Evolutionary conservation across 2,113 vertebrate species (phyloP).

Genomic region (Paracanthobrama guichenoti): DNA sequence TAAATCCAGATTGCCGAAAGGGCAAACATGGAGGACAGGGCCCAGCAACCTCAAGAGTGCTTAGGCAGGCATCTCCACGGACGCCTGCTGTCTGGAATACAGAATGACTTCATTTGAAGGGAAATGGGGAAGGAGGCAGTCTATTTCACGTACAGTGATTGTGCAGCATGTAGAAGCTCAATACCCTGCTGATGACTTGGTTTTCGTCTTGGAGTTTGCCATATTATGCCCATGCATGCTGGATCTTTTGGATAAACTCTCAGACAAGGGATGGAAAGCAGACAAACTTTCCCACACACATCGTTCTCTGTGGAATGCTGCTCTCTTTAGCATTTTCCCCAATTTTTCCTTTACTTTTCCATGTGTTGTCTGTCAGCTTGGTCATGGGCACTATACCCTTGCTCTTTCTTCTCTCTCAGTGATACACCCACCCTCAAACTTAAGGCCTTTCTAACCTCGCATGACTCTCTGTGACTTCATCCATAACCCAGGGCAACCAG

Average conservation of each 20-base stretch:
- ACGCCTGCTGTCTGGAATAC: slow-evolving; percentile 63
- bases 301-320: slow-evolving; percentile 23
- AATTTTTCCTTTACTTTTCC: slow-evolving; percentile 25
- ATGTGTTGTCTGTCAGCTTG: slow-evolving; percentile 11
- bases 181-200: background rate
- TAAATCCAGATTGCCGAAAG: slow-evolving; percentile 44
- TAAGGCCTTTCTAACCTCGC: slow-evolving; percentile 63
- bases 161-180: background rate
- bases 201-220: background rate
- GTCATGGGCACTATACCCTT: slow-evolving; percentile 46
- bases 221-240: background rate
- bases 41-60: slow-evolving; percentile 66
- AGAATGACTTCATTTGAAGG: slow-evolving; percentile 65
- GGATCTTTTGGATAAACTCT: background rate
- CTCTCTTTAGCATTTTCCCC: slow-evolving; percentile 1
- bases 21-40: slow-evolving; percentile 49
- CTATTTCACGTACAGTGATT: background rate
- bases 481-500: slow-evolving; percentile 69
- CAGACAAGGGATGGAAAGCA: slow-evolving; percentile 15
- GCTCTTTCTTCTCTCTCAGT: background rate
- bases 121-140: background rate
- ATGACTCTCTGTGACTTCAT: slow-evolving; percentile 53
- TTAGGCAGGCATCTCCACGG: slow-evolving; percentile 63
- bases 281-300: slow-evolving; percentile 19
- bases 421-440: slow-evolving; percentile 52